Conservation (phyloP, 2,888 invertebrate species). For the Cataglyphis rosenhaueri region DNA sequence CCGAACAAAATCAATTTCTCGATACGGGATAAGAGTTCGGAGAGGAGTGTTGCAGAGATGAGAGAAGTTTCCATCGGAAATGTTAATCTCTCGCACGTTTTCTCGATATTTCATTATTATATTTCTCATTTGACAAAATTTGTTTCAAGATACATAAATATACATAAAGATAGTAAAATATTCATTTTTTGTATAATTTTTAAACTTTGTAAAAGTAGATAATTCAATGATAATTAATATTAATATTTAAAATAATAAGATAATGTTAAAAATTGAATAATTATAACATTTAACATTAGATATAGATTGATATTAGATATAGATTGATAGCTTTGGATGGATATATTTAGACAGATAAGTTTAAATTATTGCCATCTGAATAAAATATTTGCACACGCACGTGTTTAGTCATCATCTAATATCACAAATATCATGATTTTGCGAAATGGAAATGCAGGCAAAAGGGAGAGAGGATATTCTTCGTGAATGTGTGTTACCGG, state of each 20-base stretch:
- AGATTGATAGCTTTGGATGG: background rate
- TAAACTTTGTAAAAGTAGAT: background rate
- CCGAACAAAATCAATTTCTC: conserved; percentile 44
- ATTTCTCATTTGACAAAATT: background rate
- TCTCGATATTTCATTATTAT: background rate
- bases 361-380: background rate
- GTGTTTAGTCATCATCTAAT: background rate
- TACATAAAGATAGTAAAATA: background rate
- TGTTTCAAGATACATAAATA: background rate
- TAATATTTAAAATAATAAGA: background rate
- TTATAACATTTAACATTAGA: background rate
- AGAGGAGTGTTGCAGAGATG: background rate
- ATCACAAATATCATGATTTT: background rate
- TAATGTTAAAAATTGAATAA: background rate
- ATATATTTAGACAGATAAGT: background rate
- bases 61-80: background rate
- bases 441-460: background rate
- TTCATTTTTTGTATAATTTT: background rate
- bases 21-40: conserved; percentile 29
- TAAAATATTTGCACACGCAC: background rate
- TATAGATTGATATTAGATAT: background rate
- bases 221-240: background rate
- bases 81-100: conserved; percentile 29
- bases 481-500: conserved; percentile 4
- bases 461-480: background rate